phyloP scores from a whole-genome alignment of 2,888 invertebrate genomes.

The Drosophila ezoana region DNA sequence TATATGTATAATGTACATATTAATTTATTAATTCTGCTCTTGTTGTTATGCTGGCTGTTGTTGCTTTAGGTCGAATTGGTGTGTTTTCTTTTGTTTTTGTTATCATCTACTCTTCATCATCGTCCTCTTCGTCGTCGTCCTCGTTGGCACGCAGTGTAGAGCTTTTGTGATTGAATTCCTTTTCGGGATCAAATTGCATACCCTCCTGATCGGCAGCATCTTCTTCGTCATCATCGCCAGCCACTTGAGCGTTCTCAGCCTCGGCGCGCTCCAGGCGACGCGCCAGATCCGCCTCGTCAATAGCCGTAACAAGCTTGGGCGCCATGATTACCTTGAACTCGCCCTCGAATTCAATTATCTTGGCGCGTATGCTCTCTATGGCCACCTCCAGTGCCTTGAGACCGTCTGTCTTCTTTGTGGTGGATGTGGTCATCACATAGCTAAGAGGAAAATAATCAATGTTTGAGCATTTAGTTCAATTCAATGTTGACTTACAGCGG shows the following conservation, averaged over 20 bases:
- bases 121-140: slow-evolving; percentile 64
- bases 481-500: slow-evolving; percentile 90
- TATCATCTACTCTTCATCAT: slow-evolving; percentile 65
- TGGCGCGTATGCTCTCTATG: slow-evolving; percentile 93
- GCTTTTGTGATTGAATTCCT: slow-evolving; percentile 80
- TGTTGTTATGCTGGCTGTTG: slow-evolving; percentile 15
- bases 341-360: slow-evolving; percentile 93
- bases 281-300: slow-evolving; percentile 98
- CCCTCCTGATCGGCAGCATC: slow-evolving; percentile 87
- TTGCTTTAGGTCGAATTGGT: slow-evolving; percentile 7
- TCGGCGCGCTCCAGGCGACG: slow-evolving; percentile 97
- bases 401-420: slow-evolving; percentile 97
- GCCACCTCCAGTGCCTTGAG: slow-evolving; percentile 95
- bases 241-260: slow-evolving; percentile 96
- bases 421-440: slow-evolving; percentile 97
- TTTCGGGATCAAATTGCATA: slow-evolving; percentile 85
- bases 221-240: slow-evolving; percentile 95
- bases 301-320: slow-evolving; percentile 99
- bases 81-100: not conserved
- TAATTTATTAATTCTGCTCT: slow-evolving; percentile 30
- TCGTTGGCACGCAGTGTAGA: slow-evolving; percentile 65
- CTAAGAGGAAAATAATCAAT: slow-evolving; percentile 47
- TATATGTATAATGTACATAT: slow-evolving; percentile 35
- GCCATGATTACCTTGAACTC: slow-evolving; percentile 98
- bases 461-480: too few species aligned